These are phyloP conservation scores for Alloscopus bannaensis DNA, from an alignment of 2,888 invertebrate genomes.

Conservation along the genomic window DNA sequence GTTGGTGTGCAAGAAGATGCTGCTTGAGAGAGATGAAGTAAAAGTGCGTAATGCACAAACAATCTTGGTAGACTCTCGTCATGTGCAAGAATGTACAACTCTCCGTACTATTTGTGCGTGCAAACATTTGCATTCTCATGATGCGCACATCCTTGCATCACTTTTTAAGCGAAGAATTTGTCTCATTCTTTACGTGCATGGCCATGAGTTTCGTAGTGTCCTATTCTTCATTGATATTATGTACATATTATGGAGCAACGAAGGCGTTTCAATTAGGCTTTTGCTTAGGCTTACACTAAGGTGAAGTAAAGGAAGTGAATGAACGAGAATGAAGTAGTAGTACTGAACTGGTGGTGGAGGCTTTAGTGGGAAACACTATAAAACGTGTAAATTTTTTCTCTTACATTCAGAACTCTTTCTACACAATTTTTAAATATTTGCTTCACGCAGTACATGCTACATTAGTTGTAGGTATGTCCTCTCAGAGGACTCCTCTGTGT, in stretches of 20 bases:
- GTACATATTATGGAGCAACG: slow-evolving; percentile 34
- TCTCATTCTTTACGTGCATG: slow-evolving; percentile 48
- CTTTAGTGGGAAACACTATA: slow-evolving; percentile 38
- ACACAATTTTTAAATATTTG: too few relatives aligned
- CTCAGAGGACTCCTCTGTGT: too few relatives aligned
- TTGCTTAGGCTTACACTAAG: too few relatives aligned
- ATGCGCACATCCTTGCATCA: slow-evolving; percentile 37
- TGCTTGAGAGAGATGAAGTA: background rate
- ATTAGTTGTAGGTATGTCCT: too few relatives aligned
- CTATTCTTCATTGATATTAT: slow-evolving; percentile 57
- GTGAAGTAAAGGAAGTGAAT: background rate
- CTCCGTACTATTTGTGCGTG: too few relatives aligned
- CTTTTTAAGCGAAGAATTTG: slow-evolving; percentile 35
- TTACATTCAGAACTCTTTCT: too few relatives aligned
- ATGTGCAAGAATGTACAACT: too few relatives aligned
- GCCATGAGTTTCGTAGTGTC: slow-evolving; percentile 26
- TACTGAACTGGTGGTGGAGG: slow-evolving; percentile 7
- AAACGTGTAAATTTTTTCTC: slow-evolving; percentile 65
- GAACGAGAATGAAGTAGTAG: slow-evolving; percentile 8
- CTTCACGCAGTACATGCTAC: too few relatives aligned
- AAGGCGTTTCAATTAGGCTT: background rate
- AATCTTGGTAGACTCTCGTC: too few relatives aligned
- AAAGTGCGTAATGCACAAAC: background rate
- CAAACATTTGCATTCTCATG: slow-evolving; percentile 14
- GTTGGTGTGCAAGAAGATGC: background rate